A percentile compares a stretch with the other conserved stretches of the same genome.
phyloP scores from a whole-genome alignment of 2,888 invertebrate species.

The Apodemia duryi region DNA sequence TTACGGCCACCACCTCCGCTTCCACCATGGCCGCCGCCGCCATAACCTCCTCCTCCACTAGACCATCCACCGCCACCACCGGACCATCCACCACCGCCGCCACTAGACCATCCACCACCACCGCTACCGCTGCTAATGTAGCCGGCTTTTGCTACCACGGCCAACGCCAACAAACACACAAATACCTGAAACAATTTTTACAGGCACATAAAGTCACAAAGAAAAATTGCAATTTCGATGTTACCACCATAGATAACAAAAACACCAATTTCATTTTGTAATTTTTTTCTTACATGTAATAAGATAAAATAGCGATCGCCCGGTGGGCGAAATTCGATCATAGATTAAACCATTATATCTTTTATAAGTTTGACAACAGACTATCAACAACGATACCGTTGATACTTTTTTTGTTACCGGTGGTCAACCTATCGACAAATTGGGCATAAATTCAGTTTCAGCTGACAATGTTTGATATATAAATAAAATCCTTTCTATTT shows the following conservation, averaged over 20 bases:
- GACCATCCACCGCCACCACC: constrained; percentile 38
- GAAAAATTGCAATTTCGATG: not conserved
- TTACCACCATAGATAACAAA: not conserved
- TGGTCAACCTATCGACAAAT: too few species aligned
- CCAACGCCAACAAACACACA: constrained; percentile 64
- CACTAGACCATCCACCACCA: constrained; percentile 35
- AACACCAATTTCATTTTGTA: not conserved
- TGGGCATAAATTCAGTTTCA: too few species aligned
- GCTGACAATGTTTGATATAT: too few species aligned
- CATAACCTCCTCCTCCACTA: constrained; percentile 28
- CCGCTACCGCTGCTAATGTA: constrained; percentile 49
- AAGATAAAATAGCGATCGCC: too few species aligned
- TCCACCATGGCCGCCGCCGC: constrained; percentile 32
- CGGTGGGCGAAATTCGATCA: too few species aligned
- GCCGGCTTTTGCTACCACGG: constrained; percentile 59
- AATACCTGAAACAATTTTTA: constrained; percentile 51
- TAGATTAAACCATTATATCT: too few species aligned
- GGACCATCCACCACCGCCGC: constrained; percentile 46
- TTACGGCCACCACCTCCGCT: constrained; percentile 29
- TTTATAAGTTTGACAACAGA: too few species aligned
- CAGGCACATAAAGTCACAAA: not conserved
- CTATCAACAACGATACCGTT: too few species aligned
- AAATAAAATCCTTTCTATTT: too few species aligned
- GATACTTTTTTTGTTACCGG: too few species aligned
- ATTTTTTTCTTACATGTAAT: too few species aligned